These are phyloP conservation scores for Brachionus rubens DNA, from an alignment of 1,140 invertebrate species.

Conservation along the genomic window DNA sequence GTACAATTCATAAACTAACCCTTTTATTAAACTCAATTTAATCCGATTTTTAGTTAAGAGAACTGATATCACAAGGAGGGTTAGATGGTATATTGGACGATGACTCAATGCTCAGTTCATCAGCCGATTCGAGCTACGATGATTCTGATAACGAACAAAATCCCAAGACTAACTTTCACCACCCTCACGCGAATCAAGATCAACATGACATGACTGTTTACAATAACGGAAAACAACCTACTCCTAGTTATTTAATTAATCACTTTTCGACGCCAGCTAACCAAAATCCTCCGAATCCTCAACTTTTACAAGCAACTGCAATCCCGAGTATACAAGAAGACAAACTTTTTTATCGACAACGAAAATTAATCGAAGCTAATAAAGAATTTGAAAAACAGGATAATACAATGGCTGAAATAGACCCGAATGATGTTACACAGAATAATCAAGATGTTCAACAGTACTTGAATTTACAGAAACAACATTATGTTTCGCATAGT, in stretches of 20 bases:
- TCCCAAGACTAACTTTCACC: not conserved
- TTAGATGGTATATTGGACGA: slow-evolving; percentile 43
- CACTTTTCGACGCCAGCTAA: slow-evolving; percentile 40
- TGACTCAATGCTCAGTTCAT: slow-evolving; percentile 40
- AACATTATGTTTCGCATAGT: slow-evolving; percentile 38
- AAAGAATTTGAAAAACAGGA: slow-evolving; percentile 13
- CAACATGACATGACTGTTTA: not conserved
- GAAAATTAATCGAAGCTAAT: slow-evolving; percentile 22
- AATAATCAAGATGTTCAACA: slow-evolving; percentile 29
- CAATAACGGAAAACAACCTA: not conserved
- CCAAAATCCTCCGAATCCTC: slow-evolving; percentile 18
- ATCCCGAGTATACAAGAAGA: slow-evolving; percentile 28
- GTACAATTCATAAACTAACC: not conserved
- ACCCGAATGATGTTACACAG: not conserved
- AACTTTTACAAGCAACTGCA: slow-evolving; percentile 19
- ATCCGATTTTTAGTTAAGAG: not conserved
- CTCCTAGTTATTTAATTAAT: slow-evolving; percentile 3
- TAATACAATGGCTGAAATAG: not conserved
- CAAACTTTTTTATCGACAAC: slow-evolving; percentile 21
- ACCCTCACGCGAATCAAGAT: not conserved
- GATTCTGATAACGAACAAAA: slow-evolving; percentile 16
- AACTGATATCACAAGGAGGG: slow-evolving; percentile 41
- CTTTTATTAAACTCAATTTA: not conserved
- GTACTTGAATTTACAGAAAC: slow-evolving; percentile 15
- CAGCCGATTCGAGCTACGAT: slow-evolving; percentile 42